Evolutionary conservation across 2,113 vertebrate species (phyloP).

Genomic region (Percopsis transmontana): DNA sequence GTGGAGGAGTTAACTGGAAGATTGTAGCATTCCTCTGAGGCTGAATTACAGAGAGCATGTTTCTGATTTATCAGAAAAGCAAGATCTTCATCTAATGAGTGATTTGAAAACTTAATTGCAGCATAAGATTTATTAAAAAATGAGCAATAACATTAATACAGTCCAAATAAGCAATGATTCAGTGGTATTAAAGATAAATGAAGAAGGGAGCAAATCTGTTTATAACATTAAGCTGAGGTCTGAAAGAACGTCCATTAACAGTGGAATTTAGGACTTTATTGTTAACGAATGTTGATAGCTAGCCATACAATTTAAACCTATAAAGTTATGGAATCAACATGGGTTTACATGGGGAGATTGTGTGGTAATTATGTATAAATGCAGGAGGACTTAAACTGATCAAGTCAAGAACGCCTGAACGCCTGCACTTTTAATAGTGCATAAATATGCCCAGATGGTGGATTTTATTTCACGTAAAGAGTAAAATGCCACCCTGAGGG

Average conservation of each 20-base stretch:
- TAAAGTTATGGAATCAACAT: background rate
- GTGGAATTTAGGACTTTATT: constrained; percentile 16
- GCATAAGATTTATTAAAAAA: constrained; percentile 14
- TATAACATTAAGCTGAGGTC: constrained; percentile 29
- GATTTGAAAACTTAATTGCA: constrained; percentile 32
- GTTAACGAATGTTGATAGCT: background rate
- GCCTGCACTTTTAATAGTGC: background rate
- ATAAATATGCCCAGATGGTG: constrained; percentile 4
- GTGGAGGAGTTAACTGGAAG: background rate
- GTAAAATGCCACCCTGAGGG: constrained; percentile 31
- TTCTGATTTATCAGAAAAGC: constrained; percentile 20
- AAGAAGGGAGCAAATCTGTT: constrained; percentile 21
- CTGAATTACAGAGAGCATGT: background rate
- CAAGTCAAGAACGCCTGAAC: background rate
- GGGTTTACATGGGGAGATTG: background rate
- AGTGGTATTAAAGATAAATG: constrained; percentile 10
- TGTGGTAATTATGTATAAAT: constrained; percentile 2
- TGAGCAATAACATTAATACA: constrained; percentile 8
- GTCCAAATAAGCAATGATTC: constrained; percentile 29
- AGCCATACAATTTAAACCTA: background rate
- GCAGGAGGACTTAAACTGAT: background rate
- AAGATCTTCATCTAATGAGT: background rate
- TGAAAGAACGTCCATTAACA: constrained; percentile 64
- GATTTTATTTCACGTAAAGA: background rate
- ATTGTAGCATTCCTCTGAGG: background rate